Percentiles rank a stretch among this genome's conserved stretches.
Evolutionary conservation across 2,888 invertebrate species (phyloP).

Genomic region (Polyommatus iphigenia): DNA sequence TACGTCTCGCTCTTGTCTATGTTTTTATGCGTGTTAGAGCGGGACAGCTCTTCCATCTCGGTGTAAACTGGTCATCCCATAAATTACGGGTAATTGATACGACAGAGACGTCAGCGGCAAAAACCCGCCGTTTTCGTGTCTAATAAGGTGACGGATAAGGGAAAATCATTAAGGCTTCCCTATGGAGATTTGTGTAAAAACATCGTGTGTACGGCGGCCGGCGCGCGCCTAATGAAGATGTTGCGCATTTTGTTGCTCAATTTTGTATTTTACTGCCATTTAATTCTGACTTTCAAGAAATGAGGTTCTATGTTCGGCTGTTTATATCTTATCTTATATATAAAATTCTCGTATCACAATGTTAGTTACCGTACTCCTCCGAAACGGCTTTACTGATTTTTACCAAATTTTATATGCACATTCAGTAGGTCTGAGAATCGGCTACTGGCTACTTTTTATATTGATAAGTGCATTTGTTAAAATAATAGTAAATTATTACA

Average conservation of each 20-base stretch:
- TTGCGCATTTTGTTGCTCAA: constrained; percentile 38
- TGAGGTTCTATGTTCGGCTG: too few species aligned
- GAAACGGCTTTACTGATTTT: too few species aligned
- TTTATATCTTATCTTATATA: too few species aligned
- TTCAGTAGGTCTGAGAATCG: too few species aligned
- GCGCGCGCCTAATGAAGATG: constrained; percentile 46
- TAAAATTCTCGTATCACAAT: too few species aligned
- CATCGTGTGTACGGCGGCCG: constrained; percentile 28
- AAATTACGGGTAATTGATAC: constrained; percentile 44
- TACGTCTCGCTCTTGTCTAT: neutral
- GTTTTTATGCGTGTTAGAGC: neutral
- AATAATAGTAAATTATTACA: too few species aligned
- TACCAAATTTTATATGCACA: too few species aligned
- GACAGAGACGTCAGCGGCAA: constrained; percentile 42
- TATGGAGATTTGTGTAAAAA: constrained; percentile 42
- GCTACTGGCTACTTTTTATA: too few species aligned
- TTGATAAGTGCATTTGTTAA: too few species aligned
- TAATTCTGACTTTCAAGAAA: too few species aligned
- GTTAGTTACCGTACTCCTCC: too few species aligned
- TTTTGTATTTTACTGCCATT: neutral
- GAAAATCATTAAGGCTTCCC: constrained; percentile 42
- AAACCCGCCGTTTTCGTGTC: constrained; percentile 41
- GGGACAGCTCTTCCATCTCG: constrained; percentile 28
- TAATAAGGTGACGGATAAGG: constrained; percentile 44
- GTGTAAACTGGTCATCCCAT: constrained; percentile 40